Conservation (phyloP, 1,140 invertebrate genomes). For the Amyelois transitella region DNA sequence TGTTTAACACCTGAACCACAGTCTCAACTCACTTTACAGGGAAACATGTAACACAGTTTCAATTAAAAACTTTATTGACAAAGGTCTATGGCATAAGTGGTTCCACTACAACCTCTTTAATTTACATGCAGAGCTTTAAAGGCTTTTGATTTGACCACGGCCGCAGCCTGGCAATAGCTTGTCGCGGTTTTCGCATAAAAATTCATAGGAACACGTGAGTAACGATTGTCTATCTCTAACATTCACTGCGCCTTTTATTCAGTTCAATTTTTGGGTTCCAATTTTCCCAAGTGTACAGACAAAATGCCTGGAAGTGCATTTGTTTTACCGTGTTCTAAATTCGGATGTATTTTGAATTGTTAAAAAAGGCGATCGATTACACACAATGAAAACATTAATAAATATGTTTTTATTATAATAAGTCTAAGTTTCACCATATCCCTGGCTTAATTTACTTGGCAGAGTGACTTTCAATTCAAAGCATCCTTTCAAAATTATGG, state of each 20-base stretch:
- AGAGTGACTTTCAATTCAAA: too few species aligned
- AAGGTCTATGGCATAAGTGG: not conserved
- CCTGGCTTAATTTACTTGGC: too few species aligned
- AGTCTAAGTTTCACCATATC: too few species aligned
- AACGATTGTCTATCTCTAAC: conserved; percentile 16
- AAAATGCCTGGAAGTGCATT: not conserved
- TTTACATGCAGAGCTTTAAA: conserved; percentile 8
- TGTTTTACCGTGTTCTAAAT: not conserved
- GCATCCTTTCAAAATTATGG: too few species aligned
- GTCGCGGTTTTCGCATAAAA: conserved; percentile 42
- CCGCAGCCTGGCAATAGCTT: conserved; percentile 23
- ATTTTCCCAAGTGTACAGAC: not conserved
- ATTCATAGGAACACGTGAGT: conserved; percentile 42
- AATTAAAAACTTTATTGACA: too few species aligned
- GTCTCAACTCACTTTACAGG: too few species aligned
- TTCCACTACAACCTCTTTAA: not conserved
- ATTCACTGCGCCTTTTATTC: not conserved
- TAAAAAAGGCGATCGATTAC: too few species aligned
- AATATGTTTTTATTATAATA: too few species aligned
- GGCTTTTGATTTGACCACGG: conserved; percentile 32
- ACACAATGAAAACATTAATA: too few species aligned
- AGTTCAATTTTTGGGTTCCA: not conserved
- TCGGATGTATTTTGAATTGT: too few species aligned
- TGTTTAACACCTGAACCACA: too few species aligned
- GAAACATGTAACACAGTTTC: too few species aligned